Base-by-base conservation (phyloP, 2,888 invertebrate species). In the Drosophila yooni region DNA sequence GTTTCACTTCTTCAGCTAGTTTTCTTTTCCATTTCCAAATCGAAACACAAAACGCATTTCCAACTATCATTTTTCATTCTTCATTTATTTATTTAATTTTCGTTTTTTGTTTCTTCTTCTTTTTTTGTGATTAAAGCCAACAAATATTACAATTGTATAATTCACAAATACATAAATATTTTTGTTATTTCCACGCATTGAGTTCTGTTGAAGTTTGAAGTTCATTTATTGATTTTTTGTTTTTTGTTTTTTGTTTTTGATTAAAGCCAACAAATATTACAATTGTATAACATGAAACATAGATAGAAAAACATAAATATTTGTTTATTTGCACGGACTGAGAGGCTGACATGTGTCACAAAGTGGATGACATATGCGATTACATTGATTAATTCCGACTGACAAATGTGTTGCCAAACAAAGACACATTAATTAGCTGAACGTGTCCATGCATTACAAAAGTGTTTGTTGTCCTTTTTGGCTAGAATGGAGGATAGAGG, bases 391-490 rank as follows among this genome's bases (percentile, higher is more conserved):
- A 75, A 72, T 79, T 57, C 51, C 56, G 63, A 50, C 73, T 83
- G 81, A 81, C 74, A 87, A 87, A 81, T 81, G 78, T 67, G 54
- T 53, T 67, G 59, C 43, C 77, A 72, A 81, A 89, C 76, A 88
- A 87, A 75, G 78, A 65, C 73, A 84, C 88, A 85, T 85, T 88
- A 85, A 85, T 89, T 89, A 89, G 88, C 76, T 48, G 82, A 68
- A 89, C 84, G 84, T 85, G 84, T 89, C 79, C 90, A 88, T 88
- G 90, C 88, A 85, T 85, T 89, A 82, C 85, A 71, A 54, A 69
- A 84, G 82, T 70, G 74, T 88, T 80, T 94, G 93, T 83, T 84
- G 83, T 85, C 76, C 74, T 82, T 81, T 78, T 75, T 15, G 25
- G 8, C 15, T 7, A 36, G 15, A 69, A 31, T 33, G 33, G 33